Evolutionary conservation across 2,888 invertebrate genomes (phyloP).

Genomic region (Lordiphosa fenestrarum): DNA sequence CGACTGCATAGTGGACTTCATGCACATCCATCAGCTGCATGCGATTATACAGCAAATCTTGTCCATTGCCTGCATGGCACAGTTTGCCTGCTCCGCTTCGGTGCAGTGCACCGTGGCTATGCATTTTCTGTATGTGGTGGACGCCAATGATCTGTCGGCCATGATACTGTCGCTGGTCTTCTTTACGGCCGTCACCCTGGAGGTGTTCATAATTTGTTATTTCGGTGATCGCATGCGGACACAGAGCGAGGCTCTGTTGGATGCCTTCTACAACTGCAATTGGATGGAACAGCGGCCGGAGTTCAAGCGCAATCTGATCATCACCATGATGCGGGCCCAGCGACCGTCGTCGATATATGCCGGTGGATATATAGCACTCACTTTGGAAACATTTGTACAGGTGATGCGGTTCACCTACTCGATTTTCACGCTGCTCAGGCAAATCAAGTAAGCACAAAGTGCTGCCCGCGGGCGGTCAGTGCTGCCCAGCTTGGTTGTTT

Average conservation of each 20-base stretch:
- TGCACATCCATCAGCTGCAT: conserved; percentile 78
- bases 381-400: conserved; percentile 82
- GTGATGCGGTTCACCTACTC: conserved; percentile 78
- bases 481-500: no score
- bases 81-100: conserved; percentile 81
- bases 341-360: conserved; percentile 81
- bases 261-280: conserved; percentile 82
- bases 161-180: conserved; percentile 72
- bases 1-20: conserved; percentile 71
- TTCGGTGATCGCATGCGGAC: conserved; percentile 82
- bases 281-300: conserved; percentile 82
- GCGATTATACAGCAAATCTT: conserved; percentile 81
- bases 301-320: conserved; percentile 80
- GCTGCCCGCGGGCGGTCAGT: no score
- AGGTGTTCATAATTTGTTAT: conserved; percentile 82
- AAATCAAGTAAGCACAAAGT: conserved; percentile 47
- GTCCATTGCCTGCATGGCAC: conserved; percentile 82
- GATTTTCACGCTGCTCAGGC: conserved; percentile 64
- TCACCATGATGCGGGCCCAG: conserved; percentile 82
- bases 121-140: conserved; percentile 80
- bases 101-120: conserved; percentile 79
- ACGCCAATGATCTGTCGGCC: conserved; percentile 61
- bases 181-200: conserved; percentile 82
- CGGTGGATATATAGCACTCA: conserved; percentile 82
- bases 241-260: conserved; percentile 81